Evolutionary conservation across 2,888 invertebrate genomes (phyloP), one percentile per base, ranked within the genome.

Genomic region (Piscicola geometra): DNA sequence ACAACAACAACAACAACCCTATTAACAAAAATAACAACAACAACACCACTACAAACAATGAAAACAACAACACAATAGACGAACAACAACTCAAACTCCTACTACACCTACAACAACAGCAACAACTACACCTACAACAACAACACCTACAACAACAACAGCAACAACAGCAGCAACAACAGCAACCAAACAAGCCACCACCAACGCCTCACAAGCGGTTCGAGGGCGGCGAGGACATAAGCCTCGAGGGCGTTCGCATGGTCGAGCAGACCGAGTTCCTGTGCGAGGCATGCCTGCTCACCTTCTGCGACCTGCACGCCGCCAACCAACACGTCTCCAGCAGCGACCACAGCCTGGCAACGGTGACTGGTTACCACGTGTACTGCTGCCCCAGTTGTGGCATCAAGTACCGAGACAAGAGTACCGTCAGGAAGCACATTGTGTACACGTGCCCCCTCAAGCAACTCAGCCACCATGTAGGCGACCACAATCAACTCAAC

Each of bases 351-450:
- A 32, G 33, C 25, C 28, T n/a, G n/a, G 50, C 77, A 15, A 75
- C 69, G 64, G 75, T 77, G 21, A 69, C 75, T 3, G 69, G 77
- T 41, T 75, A 77, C 28, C 75, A 75, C 47, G 68, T 77, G 18
- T 77, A 77, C 30, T 70, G 68, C 71, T 77, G 77, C 35, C 52
- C 71, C 15, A 68, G 47, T n/a, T 77, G 77, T 41, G 71, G 71
- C 15, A 71, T 75, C n/a, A 75, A 75, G 30, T 77, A 77, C 67
- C 74, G 77, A 15, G 75, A 77, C 75, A 77, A 77, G 71, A 60
- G 68, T 64, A 75, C 70, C 15, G 70, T 77, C 64, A 76, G 70
- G n/a, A 77, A 77, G 47, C 77, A 77, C 71, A 77, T 72, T 41
- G 15, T 71, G 1, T 77, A 69, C 47, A 75, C 75, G 0, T 77